Base-by-base conservation (phyloP, 2,888 invertebrate species). In the Phymatocera aterrima region DNA sequence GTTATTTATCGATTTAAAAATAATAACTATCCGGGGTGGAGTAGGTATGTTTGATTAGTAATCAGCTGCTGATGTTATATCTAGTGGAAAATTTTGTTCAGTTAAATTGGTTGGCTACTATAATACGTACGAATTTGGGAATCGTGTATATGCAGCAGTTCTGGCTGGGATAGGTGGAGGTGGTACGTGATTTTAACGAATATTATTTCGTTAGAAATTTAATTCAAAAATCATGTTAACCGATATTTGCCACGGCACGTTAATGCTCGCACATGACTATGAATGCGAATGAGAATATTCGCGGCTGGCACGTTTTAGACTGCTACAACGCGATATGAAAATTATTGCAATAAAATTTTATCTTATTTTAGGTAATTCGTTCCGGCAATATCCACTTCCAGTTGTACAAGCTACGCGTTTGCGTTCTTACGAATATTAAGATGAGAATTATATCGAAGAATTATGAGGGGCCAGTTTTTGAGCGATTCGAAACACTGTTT, bases 151-250 rank as follows among this genome's bases (percentile, higher is more conserved):
- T 15, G 24, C 28, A 28, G 15, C 21, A 51, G 51, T 51, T 51
- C 51, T 51, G 2, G 51, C n/a, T 24, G 10, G 8, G 24, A 2
- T 21, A 57, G n/a, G n/a, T 68, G 40, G n/a, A n/a, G n/a, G n/a
- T n/a, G 8, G 48, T 60, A 37, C 57, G 57, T 75, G 40, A 75
- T 75, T 75, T 40, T 57, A 37, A 40, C 57, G 24, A 75, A 57
- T 75, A 75, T 40, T 40, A 48, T 75, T 60, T 75, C 57, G 57
- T 75, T 57, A 34, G 51, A 31, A 34, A 57, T 75, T 75, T 75
- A 57, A 75, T 75, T 75, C 75, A 60, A 75, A 75, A 75, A 75
- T 60, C 75, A 75, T 75, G 75, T 75, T 75, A 57, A 54, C 75
- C 43, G 75, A 75, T 75, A 75, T 75, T 75, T 75, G 75, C 31